Percentiles rank a stretch among this genome's conserved stretches.
These are phyloP conservation scores for Gallinago undulata DNA, from an alignment of 2,113 vertebrate species.

Conservation along the genomic window DNA sequence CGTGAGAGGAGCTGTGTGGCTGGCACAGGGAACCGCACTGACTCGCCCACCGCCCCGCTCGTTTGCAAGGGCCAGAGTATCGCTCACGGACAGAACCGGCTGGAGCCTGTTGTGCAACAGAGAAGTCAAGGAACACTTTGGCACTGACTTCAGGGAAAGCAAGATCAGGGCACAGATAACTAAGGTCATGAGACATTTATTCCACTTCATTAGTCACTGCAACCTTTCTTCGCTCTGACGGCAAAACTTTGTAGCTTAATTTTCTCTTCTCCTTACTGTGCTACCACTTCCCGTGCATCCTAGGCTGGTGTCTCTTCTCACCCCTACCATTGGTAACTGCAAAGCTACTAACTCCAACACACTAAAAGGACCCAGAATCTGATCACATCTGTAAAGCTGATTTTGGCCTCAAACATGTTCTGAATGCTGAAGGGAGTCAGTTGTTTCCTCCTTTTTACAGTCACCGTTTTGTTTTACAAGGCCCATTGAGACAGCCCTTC, in stretches of 20 bases:
- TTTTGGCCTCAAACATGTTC: background rate
- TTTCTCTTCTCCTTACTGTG: background rate
- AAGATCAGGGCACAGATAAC: background rate
- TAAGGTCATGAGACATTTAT: background rate
- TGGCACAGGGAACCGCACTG: background rate
- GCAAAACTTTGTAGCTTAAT: background rate
- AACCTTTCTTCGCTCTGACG: background rate
- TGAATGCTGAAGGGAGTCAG: background rate
- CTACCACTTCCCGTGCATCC: fast-evolving
- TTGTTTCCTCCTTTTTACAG: background rate
- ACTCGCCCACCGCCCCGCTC: background rate
- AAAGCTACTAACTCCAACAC: background rate
- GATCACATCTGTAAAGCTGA: background rate
- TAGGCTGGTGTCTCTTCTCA: background rate
- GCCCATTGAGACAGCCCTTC: background rate
- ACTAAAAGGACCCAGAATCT: background rate
- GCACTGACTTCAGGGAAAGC: background rate
- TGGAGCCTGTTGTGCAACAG: background rate
- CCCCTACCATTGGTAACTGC: background rate
- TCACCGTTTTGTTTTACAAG: constrained; percentile 2
- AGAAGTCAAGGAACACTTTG: background rate
- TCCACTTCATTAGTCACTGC: background rate
- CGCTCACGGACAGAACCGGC: background rate
- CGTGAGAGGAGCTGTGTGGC: background rate
- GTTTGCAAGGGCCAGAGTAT: background rate